phyloP scores from a whole-genome alignment of 2,113 vertebrate species.

The Panurus biarmicus region DNA sequence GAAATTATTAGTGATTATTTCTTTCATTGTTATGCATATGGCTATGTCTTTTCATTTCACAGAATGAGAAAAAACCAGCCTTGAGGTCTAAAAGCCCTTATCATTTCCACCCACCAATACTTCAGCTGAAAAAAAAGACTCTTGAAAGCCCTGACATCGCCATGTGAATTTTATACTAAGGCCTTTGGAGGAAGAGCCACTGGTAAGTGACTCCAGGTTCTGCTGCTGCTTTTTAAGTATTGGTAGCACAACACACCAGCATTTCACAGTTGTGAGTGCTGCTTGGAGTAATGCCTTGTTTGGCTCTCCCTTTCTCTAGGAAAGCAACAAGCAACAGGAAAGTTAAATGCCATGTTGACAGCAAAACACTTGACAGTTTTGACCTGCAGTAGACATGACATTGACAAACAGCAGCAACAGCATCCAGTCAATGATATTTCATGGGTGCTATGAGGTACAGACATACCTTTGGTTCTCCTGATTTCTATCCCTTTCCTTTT shows the following conservation, averaged over 20 bases:
- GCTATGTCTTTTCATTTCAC: not conserved
- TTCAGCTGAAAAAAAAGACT: not conserved
- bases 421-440: not conserved
- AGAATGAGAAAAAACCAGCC: not conserved
- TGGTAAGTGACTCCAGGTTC: not conserved
- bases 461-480: not conserved
- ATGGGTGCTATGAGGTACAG: too few relatives aligned
- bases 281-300: not conserved
- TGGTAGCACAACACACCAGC: not conserved
- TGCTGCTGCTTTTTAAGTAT: not conserved
- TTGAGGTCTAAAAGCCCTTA: not conserved
- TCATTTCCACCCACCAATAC: not conserved
- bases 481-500: not conserved
- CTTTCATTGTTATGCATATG: not conserved
- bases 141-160: not conserved
- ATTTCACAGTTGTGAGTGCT: not conserved
- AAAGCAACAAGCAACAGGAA: not conserved
- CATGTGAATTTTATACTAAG: not conserved
- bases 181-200: not conserved
- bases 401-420: not conserved
- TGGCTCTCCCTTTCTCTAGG: not conserved
- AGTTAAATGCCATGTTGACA: not conserved
- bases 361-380: not conserved
- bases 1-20: not conserved
- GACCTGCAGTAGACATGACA: not conserved